Conservation (phyloP, 2,888 invertebrate genomes). For the Xestobium rufovillosum region DNA sequence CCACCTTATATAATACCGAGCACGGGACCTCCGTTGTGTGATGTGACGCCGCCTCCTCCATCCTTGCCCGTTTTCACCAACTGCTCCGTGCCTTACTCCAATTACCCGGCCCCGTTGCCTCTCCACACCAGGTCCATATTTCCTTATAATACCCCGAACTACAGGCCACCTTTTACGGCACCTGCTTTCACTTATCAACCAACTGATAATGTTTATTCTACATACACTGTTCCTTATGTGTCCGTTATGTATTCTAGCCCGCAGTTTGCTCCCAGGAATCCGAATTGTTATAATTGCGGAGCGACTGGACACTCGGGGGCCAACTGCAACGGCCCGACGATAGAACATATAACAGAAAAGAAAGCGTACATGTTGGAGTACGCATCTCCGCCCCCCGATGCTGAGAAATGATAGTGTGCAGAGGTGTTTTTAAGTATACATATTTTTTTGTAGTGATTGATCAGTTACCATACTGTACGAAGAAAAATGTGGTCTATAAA, state of each 20-base stretch:
- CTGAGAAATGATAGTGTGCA: slow-evolving; percentile 21
- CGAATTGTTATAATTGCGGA: slow-evolving; percentile 87
- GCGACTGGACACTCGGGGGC: slow-evolving; percentile 72
- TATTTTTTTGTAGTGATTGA: slow-evolving; percentile 25
- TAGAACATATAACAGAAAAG: slow-evolving; percentile 83
- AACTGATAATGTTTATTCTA: slow-evolving; percentile 24
- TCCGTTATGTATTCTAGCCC: slow-evolving; percentile 42
- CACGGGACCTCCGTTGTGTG: slow-evolving; percentile 30
- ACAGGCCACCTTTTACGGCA: slow-evolving; percentile 38
- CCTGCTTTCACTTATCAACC: slow-evolving; percentile 34
- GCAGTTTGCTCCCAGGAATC: slow-evolving; percentile 54
- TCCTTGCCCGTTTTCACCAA: slow-evolving; percentile 35
- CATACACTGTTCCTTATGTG: slow-evolving; percentile 33
- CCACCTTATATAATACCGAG: slow-evolving; percentile 32
- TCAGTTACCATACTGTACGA: slow-evolving; percentile 31
- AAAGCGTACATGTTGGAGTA: slow-evolving; percentile 63
- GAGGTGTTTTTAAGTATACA: too few relatives aligned
- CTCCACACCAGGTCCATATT: slow-evolving; percentile 33
- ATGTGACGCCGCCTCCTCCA: slow-evolving; percentile 39
- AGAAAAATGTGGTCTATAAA: slow-evolving; percentile 23
- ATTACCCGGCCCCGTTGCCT: slow-evolving; percentile 38
- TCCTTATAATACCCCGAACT: slow-evolving; percentile 36
- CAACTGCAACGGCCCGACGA: slow-evolving; percentile 84
- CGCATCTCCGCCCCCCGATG: slow-evolving; percentile 31
- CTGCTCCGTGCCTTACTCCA: slow-evolving; percentile 48